Base-by-base conservation (phyloP, 2,797 vertebrate species). In the Coranthus polyacanthus region DNA sequence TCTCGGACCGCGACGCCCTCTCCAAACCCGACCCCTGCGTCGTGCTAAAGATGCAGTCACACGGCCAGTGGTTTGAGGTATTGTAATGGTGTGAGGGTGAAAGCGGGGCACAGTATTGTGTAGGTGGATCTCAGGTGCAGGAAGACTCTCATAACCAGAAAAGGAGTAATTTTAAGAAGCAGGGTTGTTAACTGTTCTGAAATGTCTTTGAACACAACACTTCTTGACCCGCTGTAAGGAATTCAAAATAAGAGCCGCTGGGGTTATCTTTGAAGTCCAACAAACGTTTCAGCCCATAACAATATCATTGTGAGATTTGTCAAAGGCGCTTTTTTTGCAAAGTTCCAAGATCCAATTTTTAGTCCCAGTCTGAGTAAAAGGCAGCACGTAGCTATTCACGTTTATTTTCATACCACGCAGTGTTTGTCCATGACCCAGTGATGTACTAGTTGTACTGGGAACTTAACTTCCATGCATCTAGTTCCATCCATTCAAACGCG, bases 41-140 rank as follows among this genome's bases (percentile, higher is more conserved):
- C 73, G 96, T 99, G 84, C 94, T 99, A 65, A 99, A 99, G 93
- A 97, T 99, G 98, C 98, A 99, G 91, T 98, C 97, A 0, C 98
- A 99, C 0, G 97, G 98, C 39, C 98, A 99, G 80, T 99, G 98
- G 98, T 98, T 99, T 63, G 98, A 99, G 97, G 98, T 99, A 94
- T 16, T 3, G 61, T 53, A 47, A 56, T 21, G 47, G 12, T 12
- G 9, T 34, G 36, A 10, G 6, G 17, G 13, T 12, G 1, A 15
- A 2, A 10, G 2, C 11, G 18, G 6, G 20, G 24, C 10, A 34
- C 2, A 17, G 32, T 17, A 26, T 15, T 7, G 8, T 1, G 47
- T 7, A 36, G 50, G 55, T 37, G 36, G 20, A 29, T 15, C 10
- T 50, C 26, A 39, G 22, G 15, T 15, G 34, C 5, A 21, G 32